These are phyloP conservation scores for Cantharis nigra DNA, from an alignment of 2,888 invertebrate genomes.

Conservation along the genomic window DNA sequence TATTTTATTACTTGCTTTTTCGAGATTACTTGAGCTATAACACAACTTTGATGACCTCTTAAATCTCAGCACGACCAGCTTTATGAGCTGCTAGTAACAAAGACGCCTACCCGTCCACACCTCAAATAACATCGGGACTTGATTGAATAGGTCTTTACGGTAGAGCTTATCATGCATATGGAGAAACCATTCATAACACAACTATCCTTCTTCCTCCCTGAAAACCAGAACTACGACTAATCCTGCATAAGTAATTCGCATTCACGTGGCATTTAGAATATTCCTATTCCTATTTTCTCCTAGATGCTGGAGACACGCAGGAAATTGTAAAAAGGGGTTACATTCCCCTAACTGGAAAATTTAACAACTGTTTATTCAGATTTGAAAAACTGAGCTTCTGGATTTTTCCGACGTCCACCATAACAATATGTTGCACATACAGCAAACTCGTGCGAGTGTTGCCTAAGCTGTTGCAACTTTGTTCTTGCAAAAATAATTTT, in stretches of 20 bases:
- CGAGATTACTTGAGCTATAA: constrained; percentile 21
- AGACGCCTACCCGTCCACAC: constrained; percentile 22
- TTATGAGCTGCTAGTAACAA: constrained; percentile 25
- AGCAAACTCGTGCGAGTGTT: background rate
- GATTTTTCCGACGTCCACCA: no score
- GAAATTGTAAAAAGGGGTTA: constrained; percentile 7
- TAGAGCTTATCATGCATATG: constrained; percentile 25
- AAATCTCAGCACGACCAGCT: constrained; percentile 25
- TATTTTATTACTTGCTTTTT: constrained; percentile 25
- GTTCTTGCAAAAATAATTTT: background rate
- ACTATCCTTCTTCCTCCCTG: constrained; percentile 6
- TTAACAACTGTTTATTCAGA: background rate
- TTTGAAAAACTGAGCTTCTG: background rate
- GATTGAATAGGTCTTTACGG: constrained; percentile 27
- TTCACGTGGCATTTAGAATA: constrained; percentile 21
- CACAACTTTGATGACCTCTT: constrained; percentile 26
- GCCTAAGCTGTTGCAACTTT: background rate
- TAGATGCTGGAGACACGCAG: constrained; percentile 1
- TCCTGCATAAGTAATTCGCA: constrained; percentile 29
- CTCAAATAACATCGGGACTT: constrained; percentile 24
- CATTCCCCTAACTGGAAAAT: background rate
- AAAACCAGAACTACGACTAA: constrained; percentile 24
- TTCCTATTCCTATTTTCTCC: background rate
- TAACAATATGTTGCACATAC: background rate
- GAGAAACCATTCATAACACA: constrained; percentile 22